Base-by-base conservation (phyloP, 2,797 vertebrate species). In the Acridotheres tristis region DNA sequence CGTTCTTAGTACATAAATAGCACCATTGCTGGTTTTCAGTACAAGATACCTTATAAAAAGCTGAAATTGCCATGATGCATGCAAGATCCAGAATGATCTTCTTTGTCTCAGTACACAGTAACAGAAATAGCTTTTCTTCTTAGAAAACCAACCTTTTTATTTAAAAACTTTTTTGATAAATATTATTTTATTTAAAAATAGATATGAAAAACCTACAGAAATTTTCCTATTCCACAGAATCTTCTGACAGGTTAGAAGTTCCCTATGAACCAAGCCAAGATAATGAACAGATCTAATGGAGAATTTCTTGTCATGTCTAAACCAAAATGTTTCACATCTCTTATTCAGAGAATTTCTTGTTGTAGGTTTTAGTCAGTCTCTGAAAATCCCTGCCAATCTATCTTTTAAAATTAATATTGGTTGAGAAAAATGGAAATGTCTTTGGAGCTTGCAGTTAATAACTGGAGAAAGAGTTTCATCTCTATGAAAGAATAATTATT, bases 51-150 rank as follows among this genome's bases (percentile, higher is more conserved):
- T 55, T 36, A 34, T 27, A 50, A 68, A 88, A 72, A 55, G 5
- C 25, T 68, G 47, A 19, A 63, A 8, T 22, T 32, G 26, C 34
- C 29, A 40, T 0, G 0, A 15, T 20, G 3, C 16, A 2, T 7
- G 3, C 8, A 42, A 50, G 62, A 67, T 58, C 17, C 26, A 69
- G 38, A 76, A 77, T 34, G 7, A 71, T 16, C 14, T n/a, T 68
- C 23, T 86, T 71, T 34, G 11, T n/a, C 34, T 69, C 32, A 47
- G 14, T 23, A 29, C 1, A 2, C 29, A 53, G 16, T 25, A 58
- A 45, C 4, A 81, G 23, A 74, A 72, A 38, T 42, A 27, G 6
- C 1, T 71, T 85, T 88, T 74, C 25, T 36, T 63, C 16, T 43
- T 67, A 27, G n/a, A 71, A 85, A n/a, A 66, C 14, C 16, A 66